Evolutionary conservation across 2,797 vertebrate genomes (phyloP).

Genomic region (Lacerta viridis): DNA sequence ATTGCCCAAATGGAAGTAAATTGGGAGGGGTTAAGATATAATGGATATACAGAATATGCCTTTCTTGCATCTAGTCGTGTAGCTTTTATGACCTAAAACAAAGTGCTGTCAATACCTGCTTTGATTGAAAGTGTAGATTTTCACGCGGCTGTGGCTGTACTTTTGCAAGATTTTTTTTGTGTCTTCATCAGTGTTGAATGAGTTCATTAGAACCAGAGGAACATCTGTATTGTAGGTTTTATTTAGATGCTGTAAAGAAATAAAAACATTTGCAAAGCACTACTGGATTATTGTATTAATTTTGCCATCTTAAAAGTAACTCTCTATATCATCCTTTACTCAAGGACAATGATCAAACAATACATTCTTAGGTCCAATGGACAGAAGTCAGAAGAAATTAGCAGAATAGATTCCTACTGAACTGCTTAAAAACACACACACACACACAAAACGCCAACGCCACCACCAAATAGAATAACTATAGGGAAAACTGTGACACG

Average conservation of each 20-base stretch:
- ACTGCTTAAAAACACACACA: no score
- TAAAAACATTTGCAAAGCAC: conserved; percentile 43
- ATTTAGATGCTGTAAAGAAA: conserved; percentile 90
- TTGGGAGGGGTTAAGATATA: neutral
- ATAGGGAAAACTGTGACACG: no score
- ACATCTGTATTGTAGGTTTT: conserved; percentile 91
- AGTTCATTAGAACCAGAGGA: conserved; percentile 89
- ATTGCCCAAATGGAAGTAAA: neutral
- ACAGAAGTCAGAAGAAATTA: neutral
- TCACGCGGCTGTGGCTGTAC: conserved; percentile 90
- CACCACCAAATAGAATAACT: no score
- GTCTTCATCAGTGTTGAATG: conserved; percentile 94
- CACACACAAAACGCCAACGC: no score
- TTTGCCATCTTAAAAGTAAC: neutral
- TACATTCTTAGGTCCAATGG: neutral
- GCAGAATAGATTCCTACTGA: neutral
- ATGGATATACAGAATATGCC: neutral
- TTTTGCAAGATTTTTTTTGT: conserved; percentile 94
- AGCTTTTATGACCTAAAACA: neutral
- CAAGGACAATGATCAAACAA: neutral
- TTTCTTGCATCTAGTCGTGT: neutral
- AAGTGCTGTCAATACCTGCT: conserved; percentile 85
- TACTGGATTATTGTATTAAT: neutral
- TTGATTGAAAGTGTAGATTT: conserved; percentile 98
- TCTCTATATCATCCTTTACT: neutral